Percentiles rank a stretch among this genome's conserved stretches.
These are phyloP conservation scores for Stenolophus ochropezus DNA, from an alignment of 2,888 invertebrate genomes.

Conservation along the genomic window DNA sequence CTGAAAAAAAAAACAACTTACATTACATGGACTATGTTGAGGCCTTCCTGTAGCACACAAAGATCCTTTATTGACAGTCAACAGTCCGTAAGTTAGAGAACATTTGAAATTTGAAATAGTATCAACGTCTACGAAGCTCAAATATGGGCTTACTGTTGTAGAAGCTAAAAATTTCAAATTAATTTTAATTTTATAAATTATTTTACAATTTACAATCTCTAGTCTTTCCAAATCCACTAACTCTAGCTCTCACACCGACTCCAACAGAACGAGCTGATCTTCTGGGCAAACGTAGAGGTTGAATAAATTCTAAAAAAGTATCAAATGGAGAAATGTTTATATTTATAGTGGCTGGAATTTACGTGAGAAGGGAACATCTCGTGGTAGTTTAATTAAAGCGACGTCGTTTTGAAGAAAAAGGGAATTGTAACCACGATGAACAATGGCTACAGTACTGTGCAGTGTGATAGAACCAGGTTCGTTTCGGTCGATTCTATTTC, in stretches of 20 bases:
- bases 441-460: slow-evolving; percentile 47
- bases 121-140: slow-evolving; percentile 65
- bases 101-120: slow-evolving; percentile 66
- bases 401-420: slow-evolving; percentile 59
- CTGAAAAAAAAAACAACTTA: slow-evolving; percentile 63
- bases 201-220: slow-evolving; percentile 61
- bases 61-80: slow-evolving; percentile 62
- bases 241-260: slow-evolving; percentile 53
- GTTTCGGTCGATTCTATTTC: neutral
- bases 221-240: slow-evolving; percentile 65
- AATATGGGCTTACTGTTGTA: neutral
- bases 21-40: slow-evolving; percentile 67
- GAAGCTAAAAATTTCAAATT: neutral
- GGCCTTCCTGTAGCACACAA: slow-evolving; percentile 65
- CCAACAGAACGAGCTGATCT: slow-evolving; percentile 53
- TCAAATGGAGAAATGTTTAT: neutral
- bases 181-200: too few relatives aligned
- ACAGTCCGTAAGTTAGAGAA: slow-evolving; percentile 61
- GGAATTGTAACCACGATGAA: slow-evolving; percentile 54
- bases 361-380: slow-evolving; percentile 13
- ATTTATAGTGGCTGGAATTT: neutral
- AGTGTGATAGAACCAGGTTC: neutral
- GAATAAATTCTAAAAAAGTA: slow-evolving; percentile 40
- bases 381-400: slow-evolving; percentile 57
- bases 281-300: slow-evolving; percentile 58